Conservation (phyloP, 1,140 invertebrate genomes). For the Pentalonia nigronervosa region DNA sequence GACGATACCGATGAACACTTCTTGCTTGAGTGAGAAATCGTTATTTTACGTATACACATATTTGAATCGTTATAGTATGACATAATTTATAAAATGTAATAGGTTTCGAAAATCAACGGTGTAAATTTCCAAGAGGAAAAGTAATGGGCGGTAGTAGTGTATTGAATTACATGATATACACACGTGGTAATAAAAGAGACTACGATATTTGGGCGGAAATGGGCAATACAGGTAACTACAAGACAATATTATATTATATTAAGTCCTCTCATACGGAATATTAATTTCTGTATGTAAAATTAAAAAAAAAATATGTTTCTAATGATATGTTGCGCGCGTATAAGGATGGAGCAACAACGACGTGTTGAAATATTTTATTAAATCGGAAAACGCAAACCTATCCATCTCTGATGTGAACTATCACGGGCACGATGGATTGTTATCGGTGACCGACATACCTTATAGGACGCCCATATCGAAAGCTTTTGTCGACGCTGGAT, state of each 20-base stretch:
- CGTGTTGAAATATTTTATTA: conserved; percentile 68
- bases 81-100: neutral
- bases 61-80: neutral
- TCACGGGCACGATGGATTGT: conserved; percentile 70
- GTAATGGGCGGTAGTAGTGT: conserved; percentile 72
- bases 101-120: conserved; percentile 63
- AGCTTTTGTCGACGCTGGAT: conserved; percentile 68
- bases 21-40: conserved; percentile 64
- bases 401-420: conserved; percentile 32
- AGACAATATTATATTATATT: conserved; percentile 75
- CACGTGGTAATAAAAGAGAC: conserved; percentile 69
- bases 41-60: neutral
- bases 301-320: conserved; percentile 31
- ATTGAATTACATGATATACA: conserved; percentile 73
- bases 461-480: conserved; percentile 69
- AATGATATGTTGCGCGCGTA: conserved; percentile 60
- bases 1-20: conserved; percentile 68
- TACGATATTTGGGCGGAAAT: conserved; percentile 69
- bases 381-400: conserved; percentile 64
- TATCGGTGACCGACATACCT: conserved; percentile 73
- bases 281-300: neutral
- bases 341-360: conserved; percentile 67
- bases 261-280: conserved; percentile 65
- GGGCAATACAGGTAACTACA: conserved; percentile 65
- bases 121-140: conserved; percentile 64